Conservation (phyloP, 1,140 invertebrate genomes). For the Orussus abietinus region DNA sequence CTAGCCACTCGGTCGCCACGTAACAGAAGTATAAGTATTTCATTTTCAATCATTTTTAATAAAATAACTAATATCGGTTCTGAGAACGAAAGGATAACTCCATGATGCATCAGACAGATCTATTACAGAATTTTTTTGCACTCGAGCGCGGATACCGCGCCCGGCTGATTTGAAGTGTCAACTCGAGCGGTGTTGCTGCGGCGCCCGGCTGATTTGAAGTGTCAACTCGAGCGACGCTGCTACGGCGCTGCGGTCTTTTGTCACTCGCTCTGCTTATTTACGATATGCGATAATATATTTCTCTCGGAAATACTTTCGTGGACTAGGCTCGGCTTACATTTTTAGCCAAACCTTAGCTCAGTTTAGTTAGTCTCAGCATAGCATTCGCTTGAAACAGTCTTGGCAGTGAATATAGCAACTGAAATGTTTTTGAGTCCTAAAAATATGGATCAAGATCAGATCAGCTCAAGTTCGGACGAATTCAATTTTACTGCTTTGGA, state of each 20-base stretch:
- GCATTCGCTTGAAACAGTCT: constrained; percentile 18
- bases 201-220: constrained; percentile 6
- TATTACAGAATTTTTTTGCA: constrained; percentile 10
- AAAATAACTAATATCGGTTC: constrained; percentile 1
- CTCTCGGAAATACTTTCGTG: constrained; percentile 8
- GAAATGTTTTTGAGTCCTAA: constrained; percentile 11
- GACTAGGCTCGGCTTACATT: constrained; percentile 3
- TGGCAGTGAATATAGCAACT: constrained; percentile 11
- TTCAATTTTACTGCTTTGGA: constrained; percentile 13
- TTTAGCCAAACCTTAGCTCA: constrained; percentile 9
- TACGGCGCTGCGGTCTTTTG: constrained; percentile 6
- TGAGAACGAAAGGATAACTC: constrained; percentile 1
- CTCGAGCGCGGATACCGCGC: constrained; percentile 13
- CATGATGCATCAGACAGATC: constrained; percentile 1
- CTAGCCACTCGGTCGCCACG: too few relatives aligned
- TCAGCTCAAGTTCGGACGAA: constrained; percentile 17
- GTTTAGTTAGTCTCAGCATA: constrained; percentile 15
- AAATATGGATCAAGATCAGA: constrained; percentile 11
- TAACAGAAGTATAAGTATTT: constrained; percentile 1
- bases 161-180: constrained; percentile 17
- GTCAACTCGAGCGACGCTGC: constrained; percentile 4
- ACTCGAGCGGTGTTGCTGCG: constrained; percentile 7
- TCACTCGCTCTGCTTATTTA: constrained; percentile 10
- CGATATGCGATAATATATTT: constrained; percentile 17
- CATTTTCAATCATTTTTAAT: constrained; percentile 1